Evolutionary conservation across 2,113 vertebrate species (phyloP).

Genomic region (Dermatemys mawii): DNA sequence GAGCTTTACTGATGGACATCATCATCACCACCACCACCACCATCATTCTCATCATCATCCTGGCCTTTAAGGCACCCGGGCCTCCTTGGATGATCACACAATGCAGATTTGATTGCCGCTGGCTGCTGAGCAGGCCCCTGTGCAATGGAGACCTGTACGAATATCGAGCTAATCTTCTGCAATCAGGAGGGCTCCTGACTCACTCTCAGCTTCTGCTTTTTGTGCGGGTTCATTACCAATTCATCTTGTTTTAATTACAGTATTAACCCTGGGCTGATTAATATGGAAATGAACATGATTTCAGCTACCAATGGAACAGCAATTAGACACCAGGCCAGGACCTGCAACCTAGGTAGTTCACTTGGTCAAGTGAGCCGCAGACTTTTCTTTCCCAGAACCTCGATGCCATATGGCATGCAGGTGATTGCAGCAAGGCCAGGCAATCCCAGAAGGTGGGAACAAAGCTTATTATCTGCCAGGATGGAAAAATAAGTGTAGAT

Average conservation of each 20-base stretch:
- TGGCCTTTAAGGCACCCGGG: not conserved
- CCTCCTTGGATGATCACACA: not conserved
- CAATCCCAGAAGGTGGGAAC: not conserved
- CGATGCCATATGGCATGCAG: not conserved
- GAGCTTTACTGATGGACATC: not conserved
- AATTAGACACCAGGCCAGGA: not conserved
- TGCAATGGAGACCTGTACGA: not conserved
- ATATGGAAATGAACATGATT: slow-evolving; percentile 2
- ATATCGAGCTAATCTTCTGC: not conserved
- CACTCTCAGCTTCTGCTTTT: not conserved
- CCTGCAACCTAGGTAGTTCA: not conserved
- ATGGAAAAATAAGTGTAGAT: not conserved
- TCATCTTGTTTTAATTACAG: not conserved
- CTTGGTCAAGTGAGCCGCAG: not conserved
- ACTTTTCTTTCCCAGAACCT: not conserved
- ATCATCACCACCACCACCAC: too few species aligned
- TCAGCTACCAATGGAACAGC: not conserved
- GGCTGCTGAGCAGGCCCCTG: not conserved
- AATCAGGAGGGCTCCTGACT: not conserved
- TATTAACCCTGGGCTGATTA: slow-evolving; percentile 7
- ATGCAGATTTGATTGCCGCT: not conserved
- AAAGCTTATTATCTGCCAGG: not conserved
- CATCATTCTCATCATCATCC: too few species aligned
- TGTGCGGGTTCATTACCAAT: not conserved
- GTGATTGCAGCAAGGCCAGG: not conserved